These are phyloP conservation scores for Neopipo cinnamomea DNA, from an alignment of 2,113 vertebrate species.

Conservation along the genomic window DNA sequence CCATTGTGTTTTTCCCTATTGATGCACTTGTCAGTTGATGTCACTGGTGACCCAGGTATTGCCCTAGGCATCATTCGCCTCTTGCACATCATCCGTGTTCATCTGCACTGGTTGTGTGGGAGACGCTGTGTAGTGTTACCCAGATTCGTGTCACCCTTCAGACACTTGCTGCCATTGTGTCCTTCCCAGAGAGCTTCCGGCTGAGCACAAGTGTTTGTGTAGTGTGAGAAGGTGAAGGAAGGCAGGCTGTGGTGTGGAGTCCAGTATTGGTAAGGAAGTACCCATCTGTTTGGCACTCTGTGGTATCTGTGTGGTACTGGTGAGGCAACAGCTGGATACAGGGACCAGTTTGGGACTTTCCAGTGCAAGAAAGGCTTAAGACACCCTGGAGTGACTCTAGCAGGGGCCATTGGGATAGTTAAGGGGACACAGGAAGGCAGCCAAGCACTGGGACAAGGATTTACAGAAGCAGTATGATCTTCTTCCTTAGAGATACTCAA, in stretches of 20 bases:
- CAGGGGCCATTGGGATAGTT: neutral
- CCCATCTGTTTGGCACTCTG: neutral
- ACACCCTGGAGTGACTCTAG: neutral
- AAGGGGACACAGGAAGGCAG: neutral
- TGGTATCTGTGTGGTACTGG: neutral
- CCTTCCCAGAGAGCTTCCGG: neutral
- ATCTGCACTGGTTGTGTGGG: neutral
- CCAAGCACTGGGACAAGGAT: neutral
- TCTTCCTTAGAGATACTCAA: neutral
- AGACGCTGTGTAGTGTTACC: neutral
- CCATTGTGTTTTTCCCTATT: neutral
- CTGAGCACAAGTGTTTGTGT: neutral
- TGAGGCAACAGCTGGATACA: neutral
- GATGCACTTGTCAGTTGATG: neutral
- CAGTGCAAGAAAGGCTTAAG: neutral
- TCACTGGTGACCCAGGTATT: neutral
- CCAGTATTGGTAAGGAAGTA: neutral
- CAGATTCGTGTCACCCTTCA: fast-evolving
- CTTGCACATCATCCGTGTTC: neutral
- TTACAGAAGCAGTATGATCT: neutral
- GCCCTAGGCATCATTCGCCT: neutral
- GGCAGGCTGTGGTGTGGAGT: neutral
- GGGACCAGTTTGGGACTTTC: neutral
- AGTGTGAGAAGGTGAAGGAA: neutral
- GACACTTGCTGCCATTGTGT: neutral